A percentile compares a stretch with the other conserved stretches of the same genome.
Conservation (phyloP, 2,797 vertebrate genomes). For the Chelmon rostratus region DNA sequence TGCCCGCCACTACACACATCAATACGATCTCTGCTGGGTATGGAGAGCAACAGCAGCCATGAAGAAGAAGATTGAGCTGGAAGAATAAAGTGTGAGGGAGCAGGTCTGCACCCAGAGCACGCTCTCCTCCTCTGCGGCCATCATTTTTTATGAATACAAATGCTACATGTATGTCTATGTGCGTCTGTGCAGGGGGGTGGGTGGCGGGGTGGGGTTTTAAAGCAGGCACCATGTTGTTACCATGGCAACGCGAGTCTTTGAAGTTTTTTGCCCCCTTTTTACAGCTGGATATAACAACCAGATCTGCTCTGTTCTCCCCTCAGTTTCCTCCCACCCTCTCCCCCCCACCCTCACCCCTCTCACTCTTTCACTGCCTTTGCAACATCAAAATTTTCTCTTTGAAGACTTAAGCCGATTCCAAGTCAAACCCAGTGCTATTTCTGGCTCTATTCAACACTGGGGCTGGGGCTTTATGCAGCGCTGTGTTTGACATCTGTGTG, state of each 20-base stretch:
- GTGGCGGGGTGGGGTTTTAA: slow-evolving; percentile 62
- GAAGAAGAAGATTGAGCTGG: slow-evolving; percentile 8
- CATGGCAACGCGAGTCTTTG: slow-evolving; percentile 85
- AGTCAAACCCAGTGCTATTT: slow-evolving; percentile 85
- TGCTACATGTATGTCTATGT: slow-evolving; percentile 55
- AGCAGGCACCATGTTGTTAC: slow-evolving; percentile 82
- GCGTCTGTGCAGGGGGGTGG: slow-evolving; percentile 39
- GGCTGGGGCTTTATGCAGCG: slow-evolving; percentile 72
- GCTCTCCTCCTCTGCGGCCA: slow-evolving; percentile 45
- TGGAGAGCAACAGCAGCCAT: neutral
- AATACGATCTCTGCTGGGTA: slow-evolving; percentile 49
- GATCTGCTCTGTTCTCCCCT: slow-evolving; percentile 73
- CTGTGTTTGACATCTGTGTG: slow-evolving; percentile 72
- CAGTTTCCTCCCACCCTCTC: slow-evolving; percentile 20
- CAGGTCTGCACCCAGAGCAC: slow-evolving; percentile 44
- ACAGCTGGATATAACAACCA: slow-evolving; percentile 81
- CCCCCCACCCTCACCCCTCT: slow-evolving; percentile 27
- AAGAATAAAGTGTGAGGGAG: slow-evolving; percentile 32
- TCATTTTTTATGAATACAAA: slow-evolving; percentile 69
- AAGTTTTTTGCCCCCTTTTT: slow-evolving; percentile 71
- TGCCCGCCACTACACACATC: slow-evolving; percentile 47
- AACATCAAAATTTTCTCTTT: slow-evolving; percentile 84
- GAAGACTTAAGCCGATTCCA: slow-evolving; percentile 88
- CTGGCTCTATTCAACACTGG: slow-evolving; percentile 78
- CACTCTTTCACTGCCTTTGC: slow-evolving; percentile 72